Conservation (phyloP, 2,888 invertebrate species). For the Coenonympha arcania region DNA sequence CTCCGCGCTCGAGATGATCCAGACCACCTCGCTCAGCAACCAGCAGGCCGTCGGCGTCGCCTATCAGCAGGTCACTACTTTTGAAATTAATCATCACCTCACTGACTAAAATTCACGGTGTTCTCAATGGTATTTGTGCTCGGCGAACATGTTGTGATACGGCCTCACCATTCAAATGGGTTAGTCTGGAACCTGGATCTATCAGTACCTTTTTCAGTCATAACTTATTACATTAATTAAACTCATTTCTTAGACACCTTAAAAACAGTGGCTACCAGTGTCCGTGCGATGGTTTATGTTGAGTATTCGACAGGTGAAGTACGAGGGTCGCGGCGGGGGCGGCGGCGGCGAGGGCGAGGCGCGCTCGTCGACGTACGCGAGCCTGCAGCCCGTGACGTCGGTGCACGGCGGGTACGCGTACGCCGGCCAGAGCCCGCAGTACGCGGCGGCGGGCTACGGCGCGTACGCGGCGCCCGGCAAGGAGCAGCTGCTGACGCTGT, state of each 20-base stretch:
- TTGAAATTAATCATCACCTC: too few species aligned
- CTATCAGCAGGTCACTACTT: slow-evolving; percentile 62
- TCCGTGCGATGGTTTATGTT: too few species aligned
- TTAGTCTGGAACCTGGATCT: too few species aligned
- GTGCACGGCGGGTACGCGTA: slow-evolving; percentile 59
- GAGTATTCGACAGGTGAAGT: slow-evolving; percentile 60
- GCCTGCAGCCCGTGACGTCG: slow-evolving; percentile 77
- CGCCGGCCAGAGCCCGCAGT: slow-evolving; percentile 53
- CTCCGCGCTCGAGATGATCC: slow-evolving; percentile 58
- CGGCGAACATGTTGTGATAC: too few species aligned
- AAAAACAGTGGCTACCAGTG: too few species aligned
- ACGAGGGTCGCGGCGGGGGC: slow-evolving; percentile 59
- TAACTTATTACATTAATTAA: too few species aligned
- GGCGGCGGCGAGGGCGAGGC: slow-evolving; percentile 54
- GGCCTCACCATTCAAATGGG: too few species aligned
- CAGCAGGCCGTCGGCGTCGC: slow-evolving; percentile 61
- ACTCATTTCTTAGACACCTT: too few species aligned
- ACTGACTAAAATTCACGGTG: too few species aligned
- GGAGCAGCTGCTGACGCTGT: slow-evolving; percentile 37
- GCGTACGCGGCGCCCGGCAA: slow-evolving; percentile 34
- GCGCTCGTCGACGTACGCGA: slow-evolving; percentile 74
- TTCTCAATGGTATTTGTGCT: too few species aligned
- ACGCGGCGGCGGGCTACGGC: slow-evolving; percentile 43
- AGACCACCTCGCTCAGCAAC: slow-evolving; percentile 51
- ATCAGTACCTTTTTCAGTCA: too few species aligned